Conservation (phyloP, 2,113 vertebrate species). For the Carassius gibelio region DNA sequence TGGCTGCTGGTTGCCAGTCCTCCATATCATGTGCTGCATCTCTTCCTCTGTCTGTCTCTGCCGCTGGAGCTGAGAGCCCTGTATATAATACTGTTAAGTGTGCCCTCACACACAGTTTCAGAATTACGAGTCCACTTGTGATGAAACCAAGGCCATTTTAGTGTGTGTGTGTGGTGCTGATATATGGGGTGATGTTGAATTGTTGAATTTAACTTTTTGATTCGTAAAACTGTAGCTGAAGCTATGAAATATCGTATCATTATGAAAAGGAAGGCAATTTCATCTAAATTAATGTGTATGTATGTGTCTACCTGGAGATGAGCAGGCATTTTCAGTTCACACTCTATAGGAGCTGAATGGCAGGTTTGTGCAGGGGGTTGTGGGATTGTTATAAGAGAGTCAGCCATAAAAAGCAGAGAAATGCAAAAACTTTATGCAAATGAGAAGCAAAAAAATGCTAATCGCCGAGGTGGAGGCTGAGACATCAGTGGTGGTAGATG, state of each 20-base stretch:
- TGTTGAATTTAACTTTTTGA: not conserved
- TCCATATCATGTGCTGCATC: not conserved
- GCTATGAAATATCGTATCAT: not conserved
- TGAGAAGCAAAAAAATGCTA: not conserved
- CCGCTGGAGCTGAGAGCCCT: not conserved
- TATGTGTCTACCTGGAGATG: not conserved
- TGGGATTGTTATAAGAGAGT: not conserved
- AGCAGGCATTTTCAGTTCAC: not conserved
- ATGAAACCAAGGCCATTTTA: not conserved
- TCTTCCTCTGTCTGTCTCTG: conserved; percentile 37
- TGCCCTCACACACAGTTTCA: conserved; percentile 9
- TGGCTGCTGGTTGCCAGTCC: conserved; percentile 17
- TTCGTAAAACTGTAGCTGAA: not conserved
- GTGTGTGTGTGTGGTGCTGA: conserved; percentile 12
- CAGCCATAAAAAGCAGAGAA: not conserved
- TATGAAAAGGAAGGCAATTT: not conserved
- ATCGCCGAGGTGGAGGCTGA: not conserved
- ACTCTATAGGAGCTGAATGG: not conserved
- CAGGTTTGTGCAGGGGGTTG: not conserved
- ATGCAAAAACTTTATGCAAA: not conserved
- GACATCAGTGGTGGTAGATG: not conserved
- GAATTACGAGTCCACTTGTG: conserved; percentile 24
- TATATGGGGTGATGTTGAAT: conserved; percentile 1
- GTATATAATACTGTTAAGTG: conserved; percentile 19
- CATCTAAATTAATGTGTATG: not conserved